A percentile compares a stretch with the other conserved stretches of the same genome.
phyloP scores from a whole-genome alignment of 2,888 invertebrate genomes.

The Lasius fuliginosus region DNA sequence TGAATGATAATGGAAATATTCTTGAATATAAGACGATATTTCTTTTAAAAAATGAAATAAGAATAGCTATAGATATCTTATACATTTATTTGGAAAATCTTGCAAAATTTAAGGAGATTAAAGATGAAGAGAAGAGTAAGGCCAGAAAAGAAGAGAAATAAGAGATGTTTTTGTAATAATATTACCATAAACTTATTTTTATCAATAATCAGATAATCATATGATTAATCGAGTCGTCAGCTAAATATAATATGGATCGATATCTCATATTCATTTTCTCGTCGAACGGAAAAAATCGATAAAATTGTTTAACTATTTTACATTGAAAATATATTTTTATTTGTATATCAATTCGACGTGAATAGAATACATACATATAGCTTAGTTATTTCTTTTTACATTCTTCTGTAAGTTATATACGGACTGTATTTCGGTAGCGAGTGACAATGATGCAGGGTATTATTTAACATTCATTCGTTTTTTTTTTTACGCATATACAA shows the following conservation, averaged over 20 bases:
- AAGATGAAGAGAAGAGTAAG: too few species aligned
- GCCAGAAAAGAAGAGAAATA: too few species aligned
- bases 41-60: too few species aligned
- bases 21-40: too few species aligned
- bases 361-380: constrained; percentile 66
- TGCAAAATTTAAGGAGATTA: too few species aligned
- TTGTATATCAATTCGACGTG: constrained; percentile 60
- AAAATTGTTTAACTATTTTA: constrained; percentile 49
- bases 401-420: constrained; percentile 58
- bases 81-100: too few species aligned
- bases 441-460: constrained; percentile 16
- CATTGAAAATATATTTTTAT: constrained; percentile 77
- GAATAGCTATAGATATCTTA: too few species aligned
- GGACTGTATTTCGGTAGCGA: constrained; percentile 48
- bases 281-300: background rate
- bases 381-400: constrained; percentile 40
- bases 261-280: background rate
- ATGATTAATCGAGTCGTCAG: background rate
- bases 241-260: background rate
- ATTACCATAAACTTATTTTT: background rate
- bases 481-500: background rate
- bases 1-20: too few species aligned
- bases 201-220: background rate
- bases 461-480: background rate
- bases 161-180: background rate